Evolutionary conservation across 1,140 invertebrate species (phyloP).

Genomic region (Amphibalanus amphitrite): DNA sequence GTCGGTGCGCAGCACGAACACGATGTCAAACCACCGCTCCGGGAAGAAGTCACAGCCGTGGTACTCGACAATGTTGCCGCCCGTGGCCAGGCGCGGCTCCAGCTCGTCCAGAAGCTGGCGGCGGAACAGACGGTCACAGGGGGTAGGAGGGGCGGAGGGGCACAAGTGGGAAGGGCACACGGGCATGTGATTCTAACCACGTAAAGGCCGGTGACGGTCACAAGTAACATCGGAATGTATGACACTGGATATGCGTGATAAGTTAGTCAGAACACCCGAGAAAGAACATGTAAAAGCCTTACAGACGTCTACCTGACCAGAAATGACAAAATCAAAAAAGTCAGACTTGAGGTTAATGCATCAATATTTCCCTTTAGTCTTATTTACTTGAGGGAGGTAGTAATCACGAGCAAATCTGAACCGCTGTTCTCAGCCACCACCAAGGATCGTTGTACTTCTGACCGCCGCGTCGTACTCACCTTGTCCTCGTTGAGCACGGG

Average conservation of each 20-base stretch:
- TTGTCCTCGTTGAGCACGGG: slow-evolving; percentile 85
- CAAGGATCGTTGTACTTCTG: no score
- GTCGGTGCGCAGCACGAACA: slow-evolving; percentile 80
- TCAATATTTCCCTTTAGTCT: no score
- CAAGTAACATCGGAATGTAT: neutral
- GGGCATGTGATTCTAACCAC: neutral
- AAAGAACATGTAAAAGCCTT: neutral
- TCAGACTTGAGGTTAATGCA: no score
- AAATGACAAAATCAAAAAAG: no score
- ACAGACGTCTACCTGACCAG: no score
- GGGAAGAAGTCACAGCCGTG: slow-evolving; percentile 95
- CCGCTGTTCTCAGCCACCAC: no score
- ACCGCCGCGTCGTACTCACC: slow-evolving; percentile 29
- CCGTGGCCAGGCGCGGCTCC: slow-evolving; percentile 59
- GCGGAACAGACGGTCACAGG: slow-evolving; percentile 9
- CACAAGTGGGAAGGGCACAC: neutral
- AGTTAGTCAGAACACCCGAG: slow-evolving; percentile 3
- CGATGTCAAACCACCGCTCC: slow-evolving; percentile 85
- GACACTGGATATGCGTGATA: neutral
- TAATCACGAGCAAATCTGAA: no score
- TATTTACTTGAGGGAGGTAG: no score
- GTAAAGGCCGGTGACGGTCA: neutral
- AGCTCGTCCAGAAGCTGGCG: slow-evolving; percentile 67
- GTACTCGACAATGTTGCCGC: slow-evolving; percentile 89
- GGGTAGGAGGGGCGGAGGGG: no score